A percentile compares a stretch with the other conserved stretches of the same genome.
These are phyloP conservation scores for Crocodylus rhombifer DNA, from an alignment of 2,797 vertebrate species.

Conservation along the genomic window DNA sequence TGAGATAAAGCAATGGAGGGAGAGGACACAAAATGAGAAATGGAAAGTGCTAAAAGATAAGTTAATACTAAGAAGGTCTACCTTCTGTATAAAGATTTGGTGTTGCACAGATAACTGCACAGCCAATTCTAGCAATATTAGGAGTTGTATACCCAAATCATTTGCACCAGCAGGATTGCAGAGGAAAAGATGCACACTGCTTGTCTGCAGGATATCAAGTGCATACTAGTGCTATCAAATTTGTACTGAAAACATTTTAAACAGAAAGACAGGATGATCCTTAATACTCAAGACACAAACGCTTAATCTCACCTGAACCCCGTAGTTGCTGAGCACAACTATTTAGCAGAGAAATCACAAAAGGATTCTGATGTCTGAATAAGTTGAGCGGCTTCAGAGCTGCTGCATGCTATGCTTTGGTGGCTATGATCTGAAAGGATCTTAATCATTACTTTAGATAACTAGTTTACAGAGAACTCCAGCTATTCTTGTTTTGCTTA, in stretches of 20 bases:
- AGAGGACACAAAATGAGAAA: conserved; percentile 62
- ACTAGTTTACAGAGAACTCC: neutral
- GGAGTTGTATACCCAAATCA: neutral
- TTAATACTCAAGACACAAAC: neutral
- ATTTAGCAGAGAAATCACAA: neutral
- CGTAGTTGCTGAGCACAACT: neutral
- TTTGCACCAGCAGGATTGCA: fast-evolving
- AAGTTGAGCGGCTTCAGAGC: neutral
- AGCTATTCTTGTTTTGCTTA: neutral
- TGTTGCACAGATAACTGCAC: neutral
- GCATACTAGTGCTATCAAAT: neutral
- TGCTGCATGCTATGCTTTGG: neutral
- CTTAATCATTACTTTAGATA: neutral
- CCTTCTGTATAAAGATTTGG: neutral
- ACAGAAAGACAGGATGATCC: neutral
- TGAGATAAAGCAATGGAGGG: conserved; percentile 63
- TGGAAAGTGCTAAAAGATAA: conserved; percentile 57
- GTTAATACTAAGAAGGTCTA: conserved; percentile 21
- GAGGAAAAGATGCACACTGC: neutral
- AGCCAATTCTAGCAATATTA: neutral
- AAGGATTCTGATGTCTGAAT: neutral
- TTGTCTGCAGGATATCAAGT: neutral
- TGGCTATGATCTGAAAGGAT: neutral
- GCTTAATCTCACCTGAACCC: neutral
- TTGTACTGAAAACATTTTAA: neutral